Conservation (phyloP, 2,888 invertebrate species). For the Anticlea derivata region DNA sequence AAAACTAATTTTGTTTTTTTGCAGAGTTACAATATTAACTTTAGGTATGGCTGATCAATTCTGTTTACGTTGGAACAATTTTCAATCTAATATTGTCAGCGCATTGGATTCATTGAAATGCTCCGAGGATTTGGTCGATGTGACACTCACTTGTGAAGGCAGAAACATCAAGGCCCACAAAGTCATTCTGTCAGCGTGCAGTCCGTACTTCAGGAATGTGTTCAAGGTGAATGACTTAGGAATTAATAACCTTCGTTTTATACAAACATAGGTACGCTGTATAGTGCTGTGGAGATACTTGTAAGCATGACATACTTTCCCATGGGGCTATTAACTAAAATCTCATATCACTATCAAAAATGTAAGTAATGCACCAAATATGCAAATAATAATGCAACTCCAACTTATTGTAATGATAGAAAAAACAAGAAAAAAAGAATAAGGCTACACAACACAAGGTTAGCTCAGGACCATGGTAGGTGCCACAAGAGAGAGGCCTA, state of each 20-base stretch:
- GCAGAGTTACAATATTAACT: slow-evolving; percentile 55
- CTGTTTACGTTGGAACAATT: slow-evolving; percentile 90
- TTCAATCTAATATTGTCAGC: slow-evolving; percentile 87
- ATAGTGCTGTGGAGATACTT: slow-evolving; percentile 33
- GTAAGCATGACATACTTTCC: slow-evolving; percentile 35
- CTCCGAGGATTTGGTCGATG: slow-evolving; percentile 88
- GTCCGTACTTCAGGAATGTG: slow-evolving; percentile 89
- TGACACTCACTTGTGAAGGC: slow-evolving; percentile 89
- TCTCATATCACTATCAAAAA: neutral
- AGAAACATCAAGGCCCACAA: slow-evolving; percentile 89
- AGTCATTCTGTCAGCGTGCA: slow-evolving; percentile 89
- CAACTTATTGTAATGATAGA: no score
- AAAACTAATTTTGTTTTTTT: slow-evolving; percentile 54
- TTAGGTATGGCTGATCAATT: slow-evolving; percentile 86
- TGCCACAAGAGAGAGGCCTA: no score
- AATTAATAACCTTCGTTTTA: slow-evolving; percentile 75
- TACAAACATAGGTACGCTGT: slow-evolving; percentile 48
- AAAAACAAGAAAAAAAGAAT: no score
- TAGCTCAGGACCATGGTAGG: no score
- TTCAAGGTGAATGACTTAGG: slow-evolving; percentile 86
- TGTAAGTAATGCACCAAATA: no score
- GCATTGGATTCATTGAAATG: slow-evolving; percentile 88
- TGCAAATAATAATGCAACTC: no score
- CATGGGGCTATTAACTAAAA: slow-evolving; percentile 18
- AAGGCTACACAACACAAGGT: no score